Conservation (phyloP, 1,140 invertebrate genomes). For the Zeugodacus cucurbitae region DNA sequence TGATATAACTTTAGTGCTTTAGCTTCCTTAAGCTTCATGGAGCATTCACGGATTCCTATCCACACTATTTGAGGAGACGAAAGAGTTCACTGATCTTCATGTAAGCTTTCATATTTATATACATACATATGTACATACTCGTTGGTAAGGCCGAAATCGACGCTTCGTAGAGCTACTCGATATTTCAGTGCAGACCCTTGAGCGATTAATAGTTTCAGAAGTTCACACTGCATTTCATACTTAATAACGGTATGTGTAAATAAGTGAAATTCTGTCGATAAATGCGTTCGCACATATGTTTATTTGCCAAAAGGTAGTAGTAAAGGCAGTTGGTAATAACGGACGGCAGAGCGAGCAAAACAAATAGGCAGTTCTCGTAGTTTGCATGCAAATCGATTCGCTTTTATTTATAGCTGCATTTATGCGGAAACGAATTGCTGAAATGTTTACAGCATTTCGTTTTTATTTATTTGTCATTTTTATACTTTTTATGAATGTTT, state of each 20-base stretch:
- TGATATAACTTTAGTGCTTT: no score
- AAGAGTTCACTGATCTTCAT: no score
- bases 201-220: background rate
- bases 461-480: constrained; percentile 16
- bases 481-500: background rate
- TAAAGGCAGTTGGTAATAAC: background rate
- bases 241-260: background rate
- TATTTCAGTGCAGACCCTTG: background rate
- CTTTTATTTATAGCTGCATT: constrained; percentile 33
- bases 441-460: constrained; percentile 29
- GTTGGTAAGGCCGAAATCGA: background rate
- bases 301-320: background rate
- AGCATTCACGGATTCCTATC: no score
- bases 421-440: constrained; percentile 37
- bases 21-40: no score
- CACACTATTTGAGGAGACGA: no score
- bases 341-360: background rate
- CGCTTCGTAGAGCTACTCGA: background rate
- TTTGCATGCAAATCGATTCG: constrained; percentile 16
- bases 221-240: background rate
- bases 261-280: background rate
- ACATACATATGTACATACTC: background rate
- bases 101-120: background rate
- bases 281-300: background rate
- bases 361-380: background rate